Base-by-base conservation (phyloP, 2,113 vertebrate genomes). In the Erinaceus europaeus region DNA sequence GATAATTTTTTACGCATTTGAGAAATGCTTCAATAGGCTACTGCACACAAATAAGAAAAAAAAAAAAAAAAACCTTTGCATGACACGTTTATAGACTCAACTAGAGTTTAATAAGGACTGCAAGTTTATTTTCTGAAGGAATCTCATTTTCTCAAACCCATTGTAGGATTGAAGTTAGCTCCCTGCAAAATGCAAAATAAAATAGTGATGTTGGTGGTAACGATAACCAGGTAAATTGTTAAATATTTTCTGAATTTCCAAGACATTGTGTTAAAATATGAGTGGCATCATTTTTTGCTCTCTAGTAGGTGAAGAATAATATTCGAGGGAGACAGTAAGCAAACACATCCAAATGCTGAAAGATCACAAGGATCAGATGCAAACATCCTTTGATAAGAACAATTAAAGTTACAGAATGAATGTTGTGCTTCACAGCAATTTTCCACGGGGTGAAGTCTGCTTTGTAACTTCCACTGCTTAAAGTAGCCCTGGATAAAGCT, bases 111-210 rank as follows among this genome's bases (percentile, higher is more conserved):
- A 76, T 40, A 67, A 53, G 23, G 18, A 72, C 77, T 48, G 6
- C 4, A 62, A 77, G 40, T 50, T 32, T 62, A n/a, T n/a, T n/a
- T n/a, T 27, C 55, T 29, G 12, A 9, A 57, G 62, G 67, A 75
- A 93, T 67, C 59, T 84, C 11, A 61, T 86, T 88, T 80, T 69
- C 23, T 84, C 82, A 72, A 88, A 38, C 65, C 34, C 9, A 15
- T 44, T 59, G 48, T 3, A 73, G 17, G 27, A 59, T 86, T 80
- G 62, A 79, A 76, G 3, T 82, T 75, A 48, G 3, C 40, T 94
- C 38, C 52, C 23, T 32, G 23, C 79, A 88, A 67, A 62, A 38
- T 65, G 36, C 5, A 65, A 25, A 34, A 12, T n/a, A 34, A 20
- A 64, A 20, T 62, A 34, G 32, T 11, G 34, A 36, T 6, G 20